A percentile compares a stretch with the other conserved stretches of the same genome.
phyloP scores from a whole-genome alignment of 2,113 vertebrate genomes.

The Ceratotherium simum region DNA sequence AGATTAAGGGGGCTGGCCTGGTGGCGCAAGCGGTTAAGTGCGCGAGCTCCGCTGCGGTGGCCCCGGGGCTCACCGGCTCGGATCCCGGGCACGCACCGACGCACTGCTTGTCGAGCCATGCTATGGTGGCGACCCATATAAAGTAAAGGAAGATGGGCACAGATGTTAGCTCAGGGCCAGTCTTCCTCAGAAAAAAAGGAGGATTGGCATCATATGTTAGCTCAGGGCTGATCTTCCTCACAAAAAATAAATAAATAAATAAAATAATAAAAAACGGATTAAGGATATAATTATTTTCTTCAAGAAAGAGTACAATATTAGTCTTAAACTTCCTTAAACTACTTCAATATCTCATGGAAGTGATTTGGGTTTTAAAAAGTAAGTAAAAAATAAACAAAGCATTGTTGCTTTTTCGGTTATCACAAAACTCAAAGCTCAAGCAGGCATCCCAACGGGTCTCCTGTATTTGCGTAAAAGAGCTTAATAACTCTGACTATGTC shows the following conservation, averaged over 20 bases:
- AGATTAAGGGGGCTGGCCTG: not conserved
- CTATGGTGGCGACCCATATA: too few species aligned
- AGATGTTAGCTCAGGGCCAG: too few species aligned
- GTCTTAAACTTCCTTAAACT: not conserved
- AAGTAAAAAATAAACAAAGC: not conserved
- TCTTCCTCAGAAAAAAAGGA: too few species aligned
- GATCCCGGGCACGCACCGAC: too few species aligned
- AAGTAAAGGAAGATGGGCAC: too few species aligned
- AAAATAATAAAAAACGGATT: not conserved
- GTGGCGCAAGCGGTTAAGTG: too few species aligned
- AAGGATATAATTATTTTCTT: not conserved
- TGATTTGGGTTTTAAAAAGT: not conserved
- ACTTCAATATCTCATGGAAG: conserved; percentile 7
- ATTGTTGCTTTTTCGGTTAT: not conserved
- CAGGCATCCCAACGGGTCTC: not conserved
- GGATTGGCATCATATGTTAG: too few species aligned
- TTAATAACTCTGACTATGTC: not conserved
- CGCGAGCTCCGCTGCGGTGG: too few species aligned
- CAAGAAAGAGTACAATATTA: not conserved
- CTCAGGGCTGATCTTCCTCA: too few species aligned
- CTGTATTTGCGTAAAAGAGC: not conserved
- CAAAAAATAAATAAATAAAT: too few species aligned
- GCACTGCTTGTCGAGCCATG: too few species aligned
- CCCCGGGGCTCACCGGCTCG: too few species aligned
- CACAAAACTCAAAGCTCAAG: not conserved